Percentiles rank a stretch among this genome's conserved stretches.
phyloP scores from a whole-genome alignment of 35 echinoderm and acorn worm species.

The Ophiothrix spiculata region DNA sequence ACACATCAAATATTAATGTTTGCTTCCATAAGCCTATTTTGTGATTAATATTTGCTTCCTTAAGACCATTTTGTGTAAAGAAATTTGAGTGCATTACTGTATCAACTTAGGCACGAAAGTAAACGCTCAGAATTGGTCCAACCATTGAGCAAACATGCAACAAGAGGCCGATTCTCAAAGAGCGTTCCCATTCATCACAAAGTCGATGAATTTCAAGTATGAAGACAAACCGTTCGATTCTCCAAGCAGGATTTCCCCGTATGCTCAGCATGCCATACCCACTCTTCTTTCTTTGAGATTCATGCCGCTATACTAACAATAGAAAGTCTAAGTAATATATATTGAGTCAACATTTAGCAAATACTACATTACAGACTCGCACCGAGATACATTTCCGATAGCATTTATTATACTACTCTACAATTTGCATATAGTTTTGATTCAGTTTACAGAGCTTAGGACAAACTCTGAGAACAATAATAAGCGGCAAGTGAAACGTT shows the following conservation, averaged over 20 bases:
- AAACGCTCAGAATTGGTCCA: not conserved
- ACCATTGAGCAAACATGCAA: not conserved
- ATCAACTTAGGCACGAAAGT: not conserved
- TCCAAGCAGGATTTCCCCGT: not conserved
- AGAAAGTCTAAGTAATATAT: not conserved
- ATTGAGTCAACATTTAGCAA: not conserved
- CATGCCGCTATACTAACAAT: not conserved
- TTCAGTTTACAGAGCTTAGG: not conserved
- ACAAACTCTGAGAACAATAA: not conserved
- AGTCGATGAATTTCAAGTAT: not conserved
- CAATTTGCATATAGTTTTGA: not conserved
- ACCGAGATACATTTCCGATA: not conserved
- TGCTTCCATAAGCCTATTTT: too few species aligned
- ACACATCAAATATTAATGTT: too few species aligned
- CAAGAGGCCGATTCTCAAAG: not conserved
- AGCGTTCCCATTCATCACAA: not conserved
- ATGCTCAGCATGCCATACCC: not conserved
- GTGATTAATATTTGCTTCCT: too few species aligned
- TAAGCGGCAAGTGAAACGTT: not conserved
- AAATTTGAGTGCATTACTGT: too few species aligned
- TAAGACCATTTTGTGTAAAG: too few species aligned
- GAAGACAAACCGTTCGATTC: not conserved
- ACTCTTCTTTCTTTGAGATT: not conserved
- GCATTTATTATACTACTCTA: not conserved
- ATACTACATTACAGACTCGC: not conserved